Evolutionary conservation across 64 coral and sea anemone genomes (phyloP), one percentile per base, ranked within the genome.

Genomic region (Hydrozoanthus tunicans): DNA sequence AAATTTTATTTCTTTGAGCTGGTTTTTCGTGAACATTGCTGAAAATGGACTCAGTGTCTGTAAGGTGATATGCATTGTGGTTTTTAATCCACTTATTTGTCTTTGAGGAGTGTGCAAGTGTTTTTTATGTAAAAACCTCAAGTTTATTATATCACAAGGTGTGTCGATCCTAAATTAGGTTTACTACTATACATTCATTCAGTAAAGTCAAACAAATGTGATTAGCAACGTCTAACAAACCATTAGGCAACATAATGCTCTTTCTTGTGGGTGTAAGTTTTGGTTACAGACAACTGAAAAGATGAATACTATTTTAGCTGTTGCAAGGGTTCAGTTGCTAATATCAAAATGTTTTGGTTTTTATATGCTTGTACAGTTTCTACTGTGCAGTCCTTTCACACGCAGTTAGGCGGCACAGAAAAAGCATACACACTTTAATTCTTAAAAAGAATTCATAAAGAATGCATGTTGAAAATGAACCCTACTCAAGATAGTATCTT

Each of bases 51-150:
- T 9, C 43, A 14, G 51, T 65, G 65, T 82, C 1, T 43, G 80
- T 82, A 82, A 82, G 26, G 7, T 82, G 32, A 82, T 82, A 62
- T 82, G 3, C 59, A 58, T 32, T 25, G 27, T 82, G 80, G 80
- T 65, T 82, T 82, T 15, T 82, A 64, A 82, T 81, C 79, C 79
- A 62, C 55, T 81, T 81, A 82, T 82, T 61, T 65, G 27, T 17
- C 32, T 24, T 14, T 82, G 13, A 6, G 9, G 5, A 15, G 59
- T 55, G 7, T 62, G n/a, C 58, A 24, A 10, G 61, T 10, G 51
- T 32, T 8, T 65, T 82, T 82, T 82, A 13, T 65, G 32, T 43
- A 43, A 43, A 43, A 82, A 65, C 26, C 80, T 52, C 26, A 27
- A 13, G 5, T 62, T 82, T 64, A 51, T 24, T 64, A 7, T 62